Conservation (phyloP, 2,797 vertebrate genomes). For the Erithacus rubecula region DNA sequence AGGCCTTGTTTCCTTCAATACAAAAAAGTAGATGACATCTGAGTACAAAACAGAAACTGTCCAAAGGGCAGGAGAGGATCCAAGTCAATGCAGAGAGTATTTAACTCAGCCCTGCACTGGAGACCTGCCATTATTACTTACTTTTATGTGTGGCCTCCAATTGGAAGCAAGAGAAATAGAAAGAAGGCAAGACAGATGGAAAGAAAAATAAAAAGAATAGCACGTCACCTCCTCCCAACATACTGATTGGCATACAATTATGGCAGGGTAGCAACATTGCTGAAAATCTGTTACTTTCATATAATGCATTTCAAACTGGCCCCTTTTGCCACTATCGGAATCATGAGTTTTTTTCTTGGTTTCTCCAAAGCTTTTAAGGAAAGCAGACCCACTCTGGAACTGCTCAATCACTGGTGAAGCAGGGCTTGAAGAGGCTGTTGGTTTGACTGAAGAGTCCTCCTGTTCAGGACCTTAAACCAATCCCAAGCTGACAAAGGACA, state of each 20-base stretch:
- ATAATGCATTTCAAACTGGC: background rate
- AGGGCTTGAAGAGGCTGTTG: background rate
- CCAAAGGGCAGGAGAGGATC: background rate
- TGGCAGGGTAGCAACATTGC: background rate
- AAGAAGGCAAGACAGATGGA: background rate
- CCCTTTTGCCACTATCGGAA: background rate
- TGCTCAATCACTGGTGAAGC: background rate
- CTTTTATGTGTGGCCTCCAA: background rate
- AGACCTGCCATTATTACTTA: background rate
- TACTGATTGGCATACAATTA: background rate
- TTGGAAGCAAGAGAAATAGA: background rate
- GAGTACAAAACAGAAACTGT: background rate
- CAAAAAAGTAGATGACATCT: background rate
- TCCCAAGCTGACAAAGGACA: background rate
- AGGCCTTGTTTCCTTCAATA: background rate
- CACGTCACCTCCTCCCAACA: rapidly evolving
- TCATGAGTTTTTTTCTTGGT: background rate
- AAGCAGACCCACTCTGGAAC: background rate
- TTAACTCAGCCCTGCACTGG: background rate
- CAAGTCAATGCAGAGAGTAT: background rate
- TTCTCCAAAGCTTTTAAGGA: background rate
- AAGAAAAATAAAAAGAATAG: background rate
- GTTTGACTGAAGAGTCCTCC: background rate
- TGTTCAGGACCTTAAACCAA: background rate
- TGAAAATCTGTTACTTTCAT: background rate